Conservation (phyloP, 2,113 vertebrate species). For the Eptesicus fuscus region DNA sequence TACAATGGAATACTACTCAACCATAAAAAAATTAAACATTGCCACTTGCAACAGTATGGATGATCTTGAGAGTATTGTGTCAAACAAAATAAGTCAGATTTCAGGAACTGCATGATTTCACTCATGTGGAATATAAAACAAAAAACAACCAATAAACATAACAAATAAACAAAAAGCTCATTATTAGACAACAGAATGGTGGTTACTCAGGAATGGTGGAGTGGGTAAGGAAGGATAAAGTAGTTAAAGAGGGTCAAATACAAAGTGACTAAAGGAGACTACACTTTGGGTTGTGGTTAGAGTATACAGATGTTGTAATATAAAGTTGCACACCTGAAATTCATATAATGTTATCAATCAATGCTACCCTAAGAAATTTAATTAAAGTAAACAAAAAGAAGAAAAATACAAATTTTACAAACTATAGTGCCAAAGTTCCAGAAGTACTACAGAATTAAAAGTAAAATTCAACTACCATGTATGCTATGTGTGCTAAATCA, state of each 20-base stretch:
- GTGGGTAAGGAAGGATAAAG: not conserved
- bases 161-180: not conserved
- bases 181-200: not conserved
- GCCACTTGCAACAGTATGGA: not conserved
- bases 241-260: not conserved
- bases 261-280: not conserved
- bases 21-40: not conserved
- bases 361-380: not conserved
- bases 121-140: not conserved
- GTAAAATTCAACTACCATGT: not conserved
- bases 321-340: not conserved
- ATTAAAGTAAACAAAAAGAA: not conserved
- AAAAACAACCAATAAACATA: not conserved
- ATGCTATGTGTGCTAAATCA: not conserved
- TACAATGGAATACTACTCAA: not conserved
- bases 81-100: not conserved
- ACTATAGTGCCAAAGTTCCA: not conserved
- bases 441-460: constrained; percentile 16
- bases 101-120: not conserved
- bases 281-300: not conserved
- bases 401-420: not conserved
- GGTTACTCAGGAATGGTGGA: not conserved
- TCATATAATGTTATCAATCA: not conserved
- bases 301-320: not conserved
- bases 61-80: not conserved